phyloP scores from a whole-genome alignment of 2,113 vertebrate genomes.

The Mus pahari region DNA sequence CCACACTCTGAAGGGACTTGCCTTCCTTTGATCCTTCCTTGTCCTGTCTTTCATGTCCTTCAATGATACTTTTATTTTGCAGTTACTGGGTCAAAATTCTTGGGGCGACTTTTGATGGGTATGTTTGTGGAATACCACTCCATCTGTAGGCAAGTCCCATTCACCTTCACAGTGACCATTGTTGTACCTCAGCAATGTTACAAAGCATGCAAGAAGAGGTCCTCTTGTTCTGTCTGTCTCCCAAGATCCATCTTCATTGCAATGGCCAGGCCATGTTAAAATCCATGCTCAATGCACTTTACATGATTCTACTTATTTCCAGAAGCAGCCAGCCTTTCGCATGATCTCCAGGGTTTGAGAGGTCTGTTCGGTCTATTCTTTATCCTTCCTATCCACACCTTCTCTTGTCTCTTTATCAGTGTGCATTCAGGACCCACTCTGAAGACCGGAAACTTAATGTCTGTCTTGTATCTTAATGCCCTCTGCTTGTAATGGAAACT shows the following conservation, averaged over 20 bases:
- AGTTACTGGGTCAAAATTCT: background rate
- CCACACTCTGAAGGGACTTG: background rate
- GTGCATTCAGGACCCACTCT: background rate
- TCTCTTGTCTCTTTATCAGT: background rate
- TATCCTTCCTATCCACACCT: background rate
- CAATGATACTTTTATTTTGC: background rate
- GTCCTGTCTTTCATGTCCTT: background rate
- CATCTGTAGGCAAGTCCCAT: background rate
- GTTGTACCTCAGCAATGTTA: background rate
- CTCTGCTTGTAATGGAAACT: background rate
- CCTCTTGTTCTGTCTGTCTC: background rate
- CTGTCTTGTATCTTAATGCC: background rate
- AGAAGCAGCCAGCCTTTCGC: background rate
- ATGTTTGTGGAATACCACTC: background rate
- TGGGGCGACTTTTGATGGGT: background rate
- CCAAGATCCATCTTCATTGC: background rate
- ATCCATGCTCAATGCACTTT: background rate
- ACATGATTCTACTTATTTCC: background rate
- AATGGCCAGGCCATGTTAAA: background rate
- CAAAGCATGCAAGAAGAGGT: background rate
- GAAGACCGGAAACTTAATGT: background rate
- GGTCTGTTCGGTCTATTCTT: background rate
- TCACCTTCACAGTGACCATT: conserved; percentile 74
- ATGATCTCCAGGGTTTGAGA: background rate
- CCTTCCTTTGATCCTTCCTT: background rate